Base-by-base conservation (phyloP, 2,888 invertebrate genomes). In the Byasa hedistus region DNA sequence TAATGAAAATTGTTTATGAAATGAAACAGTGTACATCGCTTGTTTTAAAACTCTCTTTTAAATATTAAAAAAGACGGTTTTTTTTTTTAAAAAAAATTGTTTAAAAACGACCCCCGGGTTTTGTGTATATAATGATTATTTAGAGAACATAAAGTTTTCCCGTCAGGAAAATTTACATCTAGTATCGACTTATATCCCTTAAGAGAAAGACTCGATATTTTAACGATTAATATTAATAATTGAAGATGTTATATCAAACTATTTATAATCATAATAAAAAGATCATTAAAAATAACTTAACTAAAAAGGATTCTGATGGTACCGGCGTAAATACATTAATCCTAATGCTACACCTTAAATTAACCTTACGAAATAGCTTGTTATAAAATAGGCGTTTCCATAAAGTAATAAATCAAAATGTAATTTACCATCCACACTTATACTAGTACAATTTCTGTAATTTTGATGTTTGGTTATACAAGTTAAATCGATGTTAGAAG, bases 391-490 rank as follows among this genome's bases (percentile, higher is more conserved):
- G 51, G 51, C 48, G 64, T 58, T 68, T 55, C 65, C 61, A 66
- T 69, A 69, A 64, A 71, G 65, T 63, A 68, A 74, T 74, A 73
- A 72, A 74, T 74, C 73, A 75, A 73, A 73, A 73, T 68, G 72
- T 66, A 73, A 73, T 73, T 72, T 70, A 64, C 68, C 64, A 58
- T 69, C 64, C 69, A 60, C 66, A 70, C 71, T 69, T 61, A n/a
- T 44, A 52, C 63, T 65, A 68, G 58, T 65, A 69, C 72, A 66
- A 67, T 70, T 70, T 69, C 69, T 51, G 64, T 72, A 74, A 77
- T 71, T 73, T 76, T 71, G 71, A 57, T n/a, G 48, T 72, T 73
- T 69, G 71, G 71, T 69, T 72, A 72, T 66, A 66, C 57, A 57
- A 58, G 23, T 51, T 32, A 64, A 65, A 69, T 70, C 59, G 52